phyloP scores from a whole-genome alignment of 2,797 vertebrate species.

The Hybognathus amarus region DNA sequence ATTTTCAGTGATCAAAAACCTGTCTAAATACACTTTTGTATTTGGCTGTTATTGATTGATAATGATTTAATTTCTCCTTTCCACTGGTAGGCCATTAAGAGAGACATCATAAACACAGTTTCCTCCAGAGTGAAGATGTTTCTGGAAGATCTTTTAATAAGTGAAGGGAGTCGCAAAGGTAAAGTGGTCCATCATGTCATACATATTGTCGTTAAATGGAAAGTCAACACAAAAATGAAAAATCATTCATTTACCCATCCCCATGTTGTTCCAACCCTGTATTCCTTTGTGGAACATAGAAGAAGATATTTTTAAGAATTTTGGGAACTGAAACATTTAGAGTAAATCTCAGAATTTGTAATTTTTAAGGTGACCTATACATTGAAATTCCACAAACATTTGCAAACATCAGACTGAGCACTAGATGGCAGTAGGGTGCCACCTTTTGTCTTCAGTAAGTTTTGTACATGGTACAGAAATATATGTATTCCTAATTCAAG shows the following conservation, averaged over 20 bases:
- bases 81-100: slow-evolving; percentile 84
- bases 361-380: not conserved
- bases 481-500: not conserved
- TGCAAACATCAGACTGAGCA: slow-evolving; percentile 9
- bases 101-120: slow-evolving; percentile 89
- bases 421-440: slow-evolving; percentile 1
- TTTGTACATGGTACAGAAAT: not conserved
- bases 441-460: not conserved
- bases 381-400: not conserved
- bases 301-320: not conserved
- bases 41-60: not conserved
- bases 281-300: not conserved
- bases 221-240: not conserved
- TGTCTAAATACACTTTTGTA: not conserved
- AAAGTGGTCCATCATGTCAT: slow-evolving; percentile 40
- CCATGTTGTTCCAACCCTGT: not conserved
- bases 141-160: slow-evolving; percentile 87
- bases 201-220: not conserved
- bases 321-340: not conserved
- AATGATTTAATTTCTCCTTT: slow-evolving; percentile 1
- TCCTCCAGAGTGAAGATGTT: slow-evolving; percentile 88
- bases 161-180: slow-evolving; percentile 77
- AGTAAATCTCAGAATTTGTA: too few species aligned
- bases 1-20: not conserved
- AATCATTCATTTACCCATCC: not conserved